These are phyloP conservation scores for Telmatochromis sp. DNA, from an alignment of 2,113 vertebrate species.

Conservation along the genomic window DNA sequence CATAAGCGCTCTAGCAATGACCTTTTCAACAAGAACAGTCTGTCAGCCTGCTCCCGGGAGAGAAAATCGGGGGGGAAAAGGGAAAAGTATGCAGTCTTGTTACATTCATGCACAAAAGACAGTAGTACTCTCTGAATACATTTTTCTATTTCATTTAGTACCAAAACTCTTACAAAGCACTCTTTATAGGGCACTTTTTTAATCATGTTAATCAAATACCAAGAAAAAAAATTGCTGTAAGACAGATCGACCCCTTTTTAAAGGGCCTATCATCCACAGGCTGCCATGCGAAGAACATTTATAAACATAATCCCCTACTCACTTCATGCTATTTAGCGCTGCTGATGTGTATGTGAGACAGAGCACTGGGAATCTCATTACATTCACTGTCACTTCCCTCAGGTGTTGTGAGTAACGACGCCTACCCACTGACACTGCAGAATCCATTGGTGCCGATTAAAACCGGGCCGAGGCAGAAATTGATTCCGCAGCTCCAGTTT, in stretches of 20 bases:
- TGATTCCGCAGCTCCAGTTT: slow-evolving; percentile 46
- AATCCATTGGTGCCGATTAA: slow-evolving; percentile 27
- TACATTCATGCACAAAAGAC: not conserved
- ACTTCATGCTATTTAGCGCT: slow-evolving; percentile 2
- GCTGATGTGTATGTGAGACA: slow-evolving; percentile 17
- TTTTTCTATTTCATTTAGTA: not conserved
- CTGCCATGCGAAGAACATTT: not conserved
- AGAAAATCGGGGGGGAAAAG: fast-evolving
- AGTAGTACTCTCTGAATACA: not conserved
- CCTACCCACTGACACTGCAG: slow-evolving; percentile 24
- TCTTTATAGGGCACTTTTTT: not conserved
- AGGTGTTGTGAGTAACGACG: slow-evolving; percentile 48
- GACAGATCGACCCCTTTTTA: not conserved
- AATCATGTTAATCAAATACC: not conserved
- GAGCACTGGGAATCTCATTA: slow-evolving; percentile 42
- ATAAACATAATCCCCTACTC: not conserved
- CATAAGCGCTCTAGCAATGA: not conserved
- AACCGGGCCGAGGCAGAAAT: slow-evolving; percentile 31
- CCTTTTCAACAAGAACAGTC: not conserved
- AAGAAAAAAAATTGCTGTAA: not conserved
- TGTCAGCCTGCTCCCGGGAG: not conserved
- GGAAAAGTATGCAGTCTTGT: not conserved
- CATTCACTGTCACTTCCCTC: slow-evolving; percentile 43
- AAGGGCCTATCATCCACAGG: not conserved
- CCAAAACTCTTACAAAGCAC: not conserved